These are phyloP conservation scores for Pterostichus madidus DNA, from an alignment of 2,888 invertebrate genomes.

Conservation along the genomic window DNA sequence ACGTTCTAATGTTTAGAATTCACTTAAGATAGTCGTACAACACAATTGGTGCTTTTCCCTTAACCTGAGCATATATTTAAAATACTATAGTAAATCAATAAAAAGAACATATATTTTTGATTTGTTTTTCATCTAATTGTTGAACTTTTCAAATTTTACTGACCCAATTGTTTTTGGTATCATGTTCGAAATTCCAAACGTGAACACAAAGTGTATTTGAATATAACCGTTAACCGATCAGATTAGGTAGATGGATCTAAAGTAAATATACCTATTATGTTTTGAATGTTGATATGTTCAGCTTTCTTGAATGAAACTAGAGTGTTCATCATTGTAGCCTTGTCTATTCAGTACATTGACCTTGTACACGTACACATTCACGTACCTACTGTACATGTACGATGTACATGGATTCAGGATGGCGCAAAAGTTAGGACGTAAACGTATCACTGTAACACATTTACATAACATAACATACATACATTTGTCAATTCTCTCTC, in stretches of 20 bases:
- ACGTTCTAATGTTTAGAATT: slow-evolving; percentile 62
- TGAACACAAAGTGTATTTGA: slow-evolving; percentile 43
- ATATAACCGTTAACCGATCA: slow-evolving; percentile 25
- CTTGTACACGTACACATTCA: slow-evolving; percentile 12
- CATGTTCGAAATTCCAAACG: slow-evolving; percentile 59
- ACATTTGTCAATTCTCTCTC: slow-evolving; percentile 52
- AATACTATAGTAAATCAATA: slow-evolving; percentile 64
- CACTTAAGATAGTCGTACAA: slow-evolving; percentile 67
- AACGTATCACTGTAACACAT: slow-evolving; percentile 24
- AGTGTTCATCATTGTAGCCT: slow-evolving; percentile 78
- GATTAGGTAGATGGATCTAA: slow-evolving; percentile 38
- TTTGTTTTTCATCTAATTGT: slow-evolving; percentile 67
- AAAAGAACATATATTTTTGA: slow-evolving; percentile 64
- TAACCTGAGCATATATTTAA: slow-evolving; percentile 65
- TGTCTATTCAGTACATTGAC: slow-evolving; percentile 73
- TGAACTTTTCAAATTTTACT: slow-evolving; percentile 67
- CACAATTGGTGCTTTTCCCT: slow-evolving; percentile 67
- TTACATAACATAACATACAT: neutral
- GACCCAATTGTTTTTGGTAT: slow-evolving; percentile 61
- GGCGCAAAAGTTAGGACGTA: slow-evolving; percentile 51
- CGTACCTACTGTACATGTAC: slow-evolving; percentile 2
- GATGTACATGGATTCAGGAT: slow-evolving; percentile 37
- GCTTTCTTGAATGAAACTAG: slow-evolving; percentile 77
- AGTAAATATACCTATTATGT: slow-evolving; percentile 42
- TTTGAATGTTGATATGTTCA: slow-evolving; percentile 75